Percentiles rank a stretch among this genome's conserved stretches.
Evolutionary conservation across 2,797 vertebrate genomes (phyloP).

Genomic region (Halcyon smyrnensis): DNA sequence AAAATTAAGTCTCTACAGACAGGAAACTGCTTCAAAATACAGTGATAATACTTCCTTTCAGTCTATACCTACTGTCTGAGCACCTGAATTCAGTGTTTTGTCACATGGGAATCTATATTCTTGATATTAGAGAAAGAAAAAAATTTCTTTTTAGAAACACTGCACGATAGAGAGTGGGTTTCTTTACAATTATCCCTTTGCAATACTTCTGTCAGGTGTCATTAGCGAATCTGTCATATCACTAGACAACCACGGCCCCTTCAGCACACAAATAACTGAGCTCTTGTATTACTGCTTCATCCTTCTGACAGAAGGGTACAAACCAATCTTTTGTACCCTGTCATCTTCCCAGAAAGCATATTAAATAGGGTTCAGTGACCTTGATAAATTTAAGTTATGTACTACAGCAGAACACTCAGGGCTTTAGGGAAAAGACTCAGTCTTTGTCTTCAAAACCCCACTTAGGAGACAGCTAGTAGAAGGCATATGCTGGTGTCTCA

Average conservation of each 20-base stretch:
- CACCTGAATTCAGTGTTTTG: neutral
- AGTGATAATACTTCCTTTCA: neutral
- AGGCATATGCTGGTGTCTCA: neutral
- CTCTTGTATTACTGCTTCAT: conserved; percentile 75
- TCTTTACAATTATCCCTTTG: conserved; percentile 64
- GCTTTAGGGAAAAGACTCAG: conserved; percentile 33
- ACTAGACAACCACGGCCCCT: conserved; percentile 60
- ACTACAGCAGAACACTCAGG: conserved; percentile 68
- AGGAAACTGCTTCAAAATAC: neutral
- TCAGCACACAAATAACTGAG: conserved; percentile 76
- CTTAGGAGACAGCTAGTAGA: neutral
- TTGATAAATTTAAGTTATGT: conserved; percentile 67
- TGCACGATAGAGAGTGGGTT: conserved; percentile 55
- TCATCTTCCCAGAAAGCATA: conserved; percentile 80
- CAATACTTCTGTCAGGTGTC: conserved; percentile 66
- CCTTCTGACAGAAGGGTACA: conserved; percentile 81
- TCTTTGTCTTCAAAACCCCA: neutral
- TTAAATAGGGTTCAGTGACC: conserved; percentile 61
- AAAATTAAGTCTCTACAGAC: neutral
- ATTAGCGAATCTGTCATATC: conserved; percentile 69
- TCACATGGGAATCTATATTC: neutral
- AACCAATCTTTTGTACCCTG: conserved; percentile 82
- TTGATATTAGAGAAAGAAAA: neutral
- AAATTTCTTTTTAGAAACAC: conserved; percentile 36
- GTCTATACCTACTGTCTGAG: neutral